These are phyloP conservation scores for Drosophila macrospina DNA, from an alignment of 2,888 invertebrate genomes.

Conservation along the genomic window DNA sequence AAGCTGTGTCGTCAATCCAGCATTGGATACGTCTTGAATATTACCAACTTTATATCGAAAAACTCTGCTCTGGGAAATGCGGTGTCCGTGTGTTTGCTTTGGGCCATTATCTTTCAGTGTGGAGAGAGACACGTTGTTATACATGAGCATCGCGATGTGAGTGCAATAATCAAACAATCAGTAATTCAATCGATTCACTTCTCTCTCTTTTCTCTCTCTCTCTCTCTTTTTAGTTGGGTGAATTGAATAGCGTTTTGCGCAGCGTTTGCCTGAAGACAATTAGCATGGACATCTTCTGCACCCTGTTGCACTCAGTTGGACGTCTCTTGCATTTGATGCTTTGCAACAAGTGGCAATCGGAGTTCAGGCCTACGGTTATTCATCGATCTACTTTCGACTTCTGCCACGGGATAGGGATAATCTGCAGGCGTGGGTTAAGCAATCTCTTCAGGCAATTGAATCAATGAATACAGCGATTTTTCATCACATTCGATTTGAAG, in stretches of 20 bases:
- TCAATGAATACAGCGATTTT: background rate
- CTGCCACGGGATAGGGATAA: constrained; percentile 2
- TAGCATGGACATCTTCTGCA: background rate
- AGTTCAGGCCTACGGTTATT: constrained; percentile 3
- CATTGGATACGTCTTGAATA: background rate
- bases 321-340: constrained; percentile 6
- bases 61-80: constrained; percentile 17
- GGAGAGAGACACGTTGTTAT: background rate
- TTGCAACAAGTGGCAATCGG: constrained; percentile 10
- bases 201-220: background rate
- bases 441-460: background rate
- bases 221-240: constrained; percentile 1
- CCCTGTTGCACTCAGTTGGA: constrained; percentile 1
- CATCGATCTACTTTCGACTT: constrained; percentile 5
- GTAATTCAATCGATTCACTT: background rate
- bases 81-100: constrained; percentile 25
- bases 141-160: constrained; percentile 11
- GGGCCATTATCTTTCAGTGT: constrained; percentile 6
- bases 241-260: background rate
- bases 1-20: background rate
- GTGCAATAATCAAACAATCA: background rate
- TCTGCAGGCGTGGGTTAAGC: background rate
- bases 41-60: constrained; percentile 2
- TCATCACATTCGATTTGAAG: background rate
- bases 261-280: background rate